Conservation (phyloP, 2,888 invertebrate genomes). For the Schizaphis graminum region DNA sequence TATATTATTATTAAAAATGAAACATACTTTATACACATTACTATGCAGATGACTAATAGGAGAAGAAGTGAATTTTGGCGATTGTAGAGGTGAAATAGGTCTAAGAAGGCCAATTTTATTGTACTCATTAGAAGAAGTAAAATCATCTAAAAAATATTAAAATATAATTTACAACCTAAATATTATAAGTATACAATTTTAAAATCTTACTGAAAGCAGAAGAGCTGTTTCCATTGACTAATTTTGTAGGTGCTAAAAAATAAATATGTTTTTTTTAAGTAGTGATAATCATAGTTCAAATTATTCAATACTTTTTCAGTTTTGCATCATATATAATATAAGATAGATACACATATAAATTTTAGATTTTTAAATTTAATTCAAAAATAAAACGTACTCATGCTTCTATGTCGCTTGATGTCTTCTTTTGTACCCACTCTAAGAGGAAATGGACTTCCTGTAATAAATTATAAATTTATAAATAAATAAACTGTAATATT, state of each 20-base stretch:
- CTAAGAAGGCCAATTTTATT: conserved; percentile 54
- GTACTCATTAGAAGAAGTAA: conserved; percentile 48
- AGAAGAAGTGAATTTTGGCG: conserved; percentile 63
- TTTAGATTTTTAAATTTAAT: neutral
- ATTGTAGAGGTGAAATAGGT: conserved; percentile 60
- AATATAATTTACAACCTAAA: neutral
- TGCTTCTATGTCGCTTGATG: conserved; percentile 68
- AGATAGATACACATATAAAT: neutral
- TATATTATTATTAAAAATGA: neutral
- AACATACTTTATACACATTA: conserved; percentile 40
- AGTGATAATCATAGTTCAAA: neutral
- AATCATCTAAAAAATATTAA: conserved; percentile 45
- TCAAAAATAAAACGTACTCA: conserved; percentile 67
- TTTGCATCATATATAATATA: neutral
- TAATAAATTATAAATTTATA: conserved; percentile 59
- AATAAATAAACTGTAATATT: neutral
- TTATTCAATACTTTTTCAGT: neutral
- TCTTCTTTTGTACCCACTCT: conserved; percentile 79
- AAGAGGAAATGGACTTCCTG: conserved; percentile 87
- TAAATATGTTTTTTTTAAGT: conserved; percentile 5
- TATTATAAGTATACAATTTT: neutral
- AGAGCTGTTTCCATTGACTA: conserved; percentile 63
- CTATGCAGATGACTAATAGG: conserved; percentile 53
- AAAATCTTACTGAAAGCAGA: conserved; percentile 63
- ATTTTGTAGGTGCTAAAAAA: conserved; percentile 63